phyloP scores from a whole-genome alignment of 1,140 invertebrate genomes.

The Drosophila teissieri region DNA sequence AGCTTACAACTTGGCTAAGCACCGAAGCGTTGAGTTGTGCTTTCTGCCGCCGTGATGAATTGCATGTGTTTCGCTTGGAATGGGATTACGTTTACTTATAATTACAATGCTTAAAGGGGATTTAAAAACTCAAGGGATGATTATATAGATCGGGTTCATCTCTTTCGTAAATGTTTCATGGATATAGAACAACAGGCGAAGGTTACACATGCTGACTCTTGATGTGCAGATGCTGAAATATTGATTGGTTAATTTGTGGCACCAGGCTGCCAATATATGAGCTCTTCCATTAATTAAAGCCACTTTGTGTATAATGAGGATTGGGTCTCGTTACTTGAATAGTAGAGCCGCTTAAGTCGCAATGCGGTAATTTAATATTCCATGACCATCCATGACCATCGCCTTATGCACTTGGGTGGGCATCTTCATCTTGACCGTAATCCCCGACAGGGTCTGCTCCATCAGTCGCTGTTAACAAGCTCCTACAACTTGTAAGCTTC shows the following conservation, averaged over 20 bases:
- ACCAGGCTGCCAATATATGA: neutral
- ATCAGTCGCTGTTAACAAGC: constrained; percentile 68
- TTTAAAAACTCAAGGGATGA: neutral
- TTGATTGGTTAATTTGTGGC: neutral
- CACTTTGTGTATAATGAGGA: neutral
- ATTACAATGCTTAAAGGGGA: neutral
- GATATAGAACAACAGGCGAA: neutral
- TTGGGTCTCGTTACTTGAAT: neutral
- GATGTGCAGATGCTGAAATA: neutral
- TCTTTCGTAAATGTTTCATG: neutral
- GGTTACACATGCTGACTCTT: neutral
- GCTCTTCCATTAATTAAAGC: neutral
- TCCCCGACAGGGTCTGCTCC: constrained; percentile 31
- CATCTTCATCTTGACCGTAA: constrained; percentile 23
- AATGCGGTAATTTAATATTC: constrained; percentile 43
- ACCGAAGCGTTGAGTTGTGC: constrained; percentile 25
- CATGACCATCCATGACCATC: constrained; percentile 5
- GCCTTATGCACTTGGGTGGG: neutral
- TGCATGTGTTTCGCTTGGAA: constrained; percentile 23
- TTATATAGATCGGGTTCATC: neutral
- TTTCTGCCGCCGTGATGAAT: constrained; percentile 56
- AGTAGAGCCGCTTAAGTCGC: constrained; percentile 6
- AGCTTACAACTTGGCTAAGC: constrained; percentile 38
- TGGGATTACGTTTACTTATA: neutral
- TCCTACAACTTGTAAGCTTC: constrained; percentile 63